phyloP scores from a whole-genome alignment of 2,113 vertebrate species.

The Phyllostomus hastatus region DNA sequence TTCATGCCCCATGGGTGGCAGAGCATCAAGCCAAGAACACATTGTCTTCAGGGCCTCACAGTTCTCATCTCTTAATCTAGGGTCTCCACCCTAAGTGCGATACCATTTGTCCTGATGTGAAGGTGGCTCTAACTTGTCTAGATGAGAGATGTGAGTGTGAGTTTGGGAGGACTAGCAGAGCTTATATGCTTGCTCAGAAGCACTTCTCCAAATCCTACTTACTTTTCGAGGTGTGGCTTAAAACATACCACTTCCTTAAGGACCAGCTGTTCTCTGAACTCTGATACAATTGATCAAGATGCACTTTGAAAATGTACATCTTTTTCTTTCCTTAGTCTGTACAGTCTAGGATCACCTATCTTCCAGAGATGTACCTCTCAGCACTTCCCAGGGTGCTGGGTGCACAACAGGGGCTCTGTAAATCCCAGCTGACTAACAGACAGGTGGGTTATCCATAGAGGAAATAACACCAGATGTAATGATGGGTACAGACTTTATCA shows the following conservation, averaged over 20 bases:
- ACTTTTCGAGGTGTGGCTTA: not conserved
- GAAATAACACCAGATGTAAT: not conserved
- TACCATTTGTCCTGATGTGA: not conserved
- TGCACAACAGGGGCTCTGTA: not conserved
- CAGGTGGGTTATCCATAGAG: no score
- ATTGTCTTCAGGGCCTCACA: not conserved
- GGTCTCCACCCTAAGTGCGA: not conserved
- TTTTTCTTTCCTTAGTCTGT: not conserved
- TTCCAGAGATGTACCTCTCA: not conserved
- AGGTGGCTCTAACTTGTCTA: not conserved
- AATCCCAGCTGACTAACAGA: not conserved
- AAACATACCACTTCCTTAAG: not conserved
- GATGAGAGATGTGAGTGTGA: not conserved
- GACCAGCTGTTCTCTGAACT: not conserved
- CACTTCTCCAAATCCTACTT: not conserved
- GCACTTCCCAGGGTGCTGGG: not conserved
- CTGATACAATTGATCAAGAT: not conserved
- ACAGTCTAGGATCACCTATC: not conserved
- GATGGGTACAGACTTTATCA: rapidly evolving
- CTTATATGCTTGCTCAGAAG: not conserved
- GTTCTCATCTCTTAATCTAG: not conserved
- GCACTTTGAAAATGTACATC: not conserved
- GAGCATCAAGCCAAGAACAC: not conserved
- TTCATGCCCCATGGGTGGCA: not conserved
- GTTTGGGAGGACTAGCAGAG: rapidly evolving